Percentiles rank a stretch among this genome's conserved stretches.
Conservation (phyloP, 2,888 invertebrate species). For the Sesia bembeciformis region DNA sequence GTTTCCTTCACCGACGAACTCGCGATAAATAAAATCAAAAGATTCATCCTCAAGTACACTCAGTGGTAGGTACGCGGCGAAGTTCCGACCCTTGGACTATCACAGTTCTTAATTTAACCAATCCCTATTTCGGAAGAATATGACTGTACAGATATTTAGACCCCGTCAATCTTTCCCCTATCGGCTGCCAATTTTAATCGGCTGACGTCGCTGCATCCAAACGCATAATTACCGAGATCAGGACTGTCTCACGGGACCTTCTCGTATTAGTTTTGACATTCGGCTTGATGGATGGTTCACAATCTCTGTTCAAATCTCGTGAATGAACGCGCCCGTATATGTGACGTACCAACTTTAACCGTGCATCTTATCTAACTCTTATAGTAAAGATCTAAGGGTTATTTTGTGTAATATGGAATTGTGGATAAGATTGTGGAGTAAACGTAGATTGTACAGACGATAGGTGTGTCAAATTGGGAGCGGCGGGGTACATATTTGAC, state of each 20-base stretch:
- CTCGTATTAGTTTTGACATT: constrained; percentile 73
- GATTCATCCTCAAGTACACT: no score
- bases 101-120: no score
- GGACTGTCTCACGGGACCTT: constrained; percentile 64
- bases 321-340: constrained; percentile 62
- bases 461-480: constrained; percentile 61
- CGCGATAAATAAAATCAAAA: no score
- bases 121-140: no score
- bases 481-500: constrained; percentile 40
- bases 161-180: constrained; percentile 33
- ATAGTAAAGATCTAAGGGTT: constrained; percentile 13
- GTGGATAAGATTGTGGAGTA: constrained; percentile 9
- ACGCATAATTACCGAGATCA: constrained; percentile 62
- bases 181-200: constrained; percentile 70
- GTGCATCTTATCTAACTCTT: constrained; percentile 11
- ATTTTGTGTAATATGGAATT: constrained; percentile 11
- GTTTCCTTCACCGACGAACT: no score
- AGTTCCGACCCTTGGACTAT: no score
- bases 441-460: constrained; percentile 36
- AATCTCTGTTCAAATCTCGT: constrained; percentile 63
- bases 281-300: constrained; percentile 70
- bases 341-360: constrained; percentile 8
- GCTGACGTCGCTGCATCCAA: constrained; percentile 60
- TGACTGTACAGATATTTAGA: no score
- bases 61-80: no score